Conservation (phyloP, 2,113 vertebrate species). For the Syrmaticus mikado region DNA sequence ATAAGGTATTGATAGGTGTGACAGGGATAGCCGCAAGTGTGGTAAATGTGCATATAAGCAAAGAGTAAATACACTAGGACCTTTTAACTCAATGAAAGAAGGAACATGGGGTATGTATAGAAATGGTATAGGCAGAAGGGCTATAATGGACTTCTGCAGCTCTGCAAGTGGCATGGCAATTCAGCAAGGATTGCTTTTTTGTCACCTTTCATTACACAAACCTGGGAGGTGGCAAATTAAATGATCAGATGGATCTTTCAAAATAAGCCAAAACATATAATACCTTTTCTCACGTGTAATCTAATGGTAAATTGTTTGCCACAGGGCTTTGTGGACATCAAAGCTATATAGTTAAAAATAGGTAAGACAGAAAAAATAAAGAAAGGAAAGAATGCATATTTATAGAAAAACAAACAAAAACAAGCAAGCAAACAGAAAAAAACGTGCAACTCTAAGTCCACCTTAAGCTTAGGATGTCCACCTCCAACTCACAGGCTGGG, state of each 20-base stretch:
- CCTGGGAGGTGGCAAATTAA: not conserved
- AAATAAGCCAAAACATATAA: not conserved
- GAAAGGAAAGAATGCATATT: not conserved
- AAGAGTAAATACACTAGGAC: not conserved
- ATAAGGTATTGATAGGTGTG: not conserved
- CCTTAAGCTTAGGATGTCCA: not conserved
- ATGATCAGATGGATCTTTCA: not conserved
- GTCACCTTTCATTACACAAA: not conserved
- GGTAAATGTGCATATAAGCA: not conserved
- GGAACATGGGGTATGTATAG: not conserved
- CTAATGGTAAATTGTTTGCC: not conserved
- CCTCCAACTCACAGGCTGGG: not conserved
- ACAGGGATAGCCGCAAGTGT: not conserved
- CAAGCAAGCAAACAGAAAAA: not conserved
- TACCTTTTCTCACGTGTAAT: rapidly evolving
- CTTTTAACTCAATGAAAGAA: not conserved
- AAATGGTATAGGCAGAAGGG: no score
- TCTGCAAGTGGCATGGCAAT: not conserved
- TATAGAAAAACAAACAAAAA: not conserved
- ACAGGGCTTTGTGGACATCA: not conserved
- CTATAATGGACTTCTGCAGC: not conserved
- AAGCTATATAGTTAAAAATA: not conserved
- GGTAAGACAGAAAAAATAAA: not conserved
- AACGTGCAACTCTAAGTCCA: not conserved
- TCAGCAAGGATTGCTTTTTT: not conserved